Evolutionary conservation across 1,140 invertebrate genomes (phyloP), one percentile per base, ranked within the genome.

Genomic region (Listronotus oregonensis): DNA sequence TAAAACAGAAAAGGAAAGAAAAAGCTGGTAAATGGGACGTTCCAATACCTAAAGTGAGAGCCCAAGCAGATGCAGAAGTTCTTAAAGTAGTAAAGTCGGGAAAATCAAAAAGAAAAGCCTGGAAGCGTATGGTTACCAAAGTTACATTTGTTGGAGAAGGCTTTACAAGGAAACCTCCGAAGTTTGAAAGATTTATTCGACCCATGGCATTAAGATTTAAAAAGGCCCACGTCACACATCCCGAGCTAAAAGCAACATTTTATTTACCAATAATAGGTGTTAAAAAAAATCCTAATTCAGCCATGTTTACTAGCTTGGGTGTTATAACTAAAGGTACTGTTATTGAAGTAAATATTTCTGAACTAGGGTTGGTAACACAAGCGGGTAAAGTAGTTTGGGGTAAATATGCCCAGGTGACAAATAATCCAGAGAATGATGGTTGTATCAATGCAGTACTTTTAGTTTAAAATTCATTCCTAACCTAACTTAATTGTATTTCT

Each of bases 1-100:
- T 99, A 61, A 99, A 99, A 83, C 97, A 99, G 80, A 99, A 99
- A 81, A 85, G 98, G 1, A 99, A 99, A 81, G 97, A 99, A 81
- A 99, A 99, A 78, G 96, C 95, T 60, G 98, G 97, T 0, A 99
- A 99, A 86, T 99, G 97, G 96, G 94, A 99, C 75, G 98, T 99
- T 0, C 98, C 98, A 0, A 91, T 99, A 74, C 97, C 98, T 0
- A 99, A 99, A 88, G 97, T 99, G 0, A 87, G 89, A 76, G 95
- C 96, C 1, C 95, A 99, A 71, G 93, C 94, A n/a, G 97, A 99
- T 77, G 88, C 94, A 0, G 98, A 99, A 83, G 96, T 99, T 0
- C 98, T 99, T 75, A 96, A 91, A 84, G 93, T 98, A 9, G 75
- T 99, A 0, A 92, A 91, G 78, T 94, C 91, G 42, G 98, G 98